Conservation (phyloP, 2,113 vertebrate genomes). For the Motacilla alba region DNA sequence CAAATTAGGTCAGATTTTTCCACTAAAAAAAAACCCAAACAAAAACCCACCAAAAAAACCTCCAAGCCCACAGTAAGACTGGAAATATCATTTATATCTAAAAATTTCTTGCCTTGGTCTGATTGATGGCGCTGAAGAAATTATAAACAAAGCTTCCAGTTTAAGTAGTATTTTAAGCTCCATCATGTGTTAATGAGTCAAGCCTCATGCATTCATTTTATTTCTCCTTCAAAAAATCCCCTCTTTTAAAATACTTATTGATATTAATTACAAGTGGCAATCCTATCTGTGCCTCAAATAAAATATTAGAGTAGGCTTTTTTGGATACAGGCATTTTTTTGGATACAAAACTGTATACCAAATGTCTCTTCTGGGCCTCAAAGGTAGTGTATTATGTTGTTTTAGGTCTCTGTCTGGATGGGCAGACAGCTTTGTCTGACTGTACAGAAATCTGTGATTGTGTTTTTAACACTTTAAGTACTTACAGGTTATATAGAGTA, state of each 20-base stretch:
- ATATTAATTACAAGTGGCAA: background rate
- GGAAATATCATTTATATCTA: slow-evolving; percentile 10
- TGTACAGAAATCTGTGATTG: background rate
- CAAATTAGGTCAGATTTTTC: slow-evolving; percentile 16
- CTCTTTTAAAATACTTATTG: background rate
- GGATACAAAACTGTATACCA: background rate
- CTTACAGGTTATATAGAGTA: background rate
- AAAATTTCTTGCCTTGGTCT: background rate
- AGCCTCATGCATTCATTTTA: background rate
- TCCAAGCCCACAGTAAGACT: background rate
- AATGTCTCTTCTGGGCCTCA: background rate
- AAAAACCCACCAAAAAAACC: background rate
- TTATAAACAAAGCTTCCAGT: background rate
- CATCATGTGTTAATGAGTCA: background rate
- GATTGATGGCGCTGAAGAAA: background rate
- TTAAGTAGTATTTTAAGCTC: slow-evolving; percentile 19
- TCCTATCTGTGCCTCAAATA: background rate
- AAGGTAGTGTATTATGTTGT: background rate
- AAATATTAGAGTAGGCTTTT: background rate
- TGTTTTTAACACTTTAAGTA: background rate
- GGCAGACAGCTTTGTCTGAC: background rate
- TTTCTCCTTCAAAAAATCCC: background rate
- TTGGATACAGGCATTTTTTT: background rate
- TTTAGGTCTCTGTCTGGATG: background rate
- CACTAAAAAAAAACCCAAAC: background rate